Conservation (phyloP, 2,797 vertebrate species). For the Gallinago solitaria region DNA sequence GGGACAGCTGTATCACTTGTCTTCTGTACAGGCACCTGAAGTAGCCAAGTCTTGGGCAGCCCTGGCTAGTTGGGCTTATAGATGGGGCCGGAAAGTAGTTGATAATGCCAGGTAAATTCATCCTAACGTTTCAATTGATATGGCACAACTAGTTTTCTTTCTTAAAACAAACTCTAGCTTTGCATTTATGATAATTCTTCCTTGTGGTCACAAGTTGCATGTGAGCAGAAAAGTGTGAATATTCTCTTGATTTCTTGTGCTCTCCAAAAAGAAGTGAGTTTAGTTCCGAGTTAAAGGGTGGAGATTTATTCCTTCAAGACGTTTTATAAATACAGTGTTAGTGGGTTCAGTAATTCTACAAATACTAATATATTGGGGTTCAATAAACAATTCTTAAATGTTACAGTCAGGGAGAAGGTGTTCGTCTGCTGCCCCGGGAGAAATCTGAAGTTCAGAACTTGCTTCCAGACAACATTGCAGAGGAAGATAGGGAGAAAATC, state of each 20-base stretch:
- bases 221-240: not conserved
- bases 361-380: not conserved
- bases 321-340: not conserved
- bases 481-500: conserved; percentile 92
- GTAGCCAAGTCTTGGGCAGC: conserved; percentile 99
- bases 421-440: conserved; percentile 90
- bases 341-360: not conserved
- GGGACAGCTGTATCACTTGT: conserved; percentile 95
- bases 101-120: conserved; percentile 93
- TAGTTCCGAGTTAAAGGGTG: not conserved
- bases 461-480: conserved; percentile 86
- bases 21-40: conserved; percentile 93
- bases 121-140: not conserved
- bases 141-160: not conserved
- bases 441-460: conserved; percentile 92
- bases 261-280: not conserved
- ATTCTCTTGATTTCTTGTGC: not conserved
- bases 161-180: not conserved
- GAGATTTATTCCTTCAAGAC: not conserved
- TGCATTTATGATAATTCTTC: not conserved
- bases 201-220: not conserved
- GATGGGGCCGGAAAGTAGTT: conserved; percentile 98
- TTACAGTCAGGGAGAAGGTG: conserved; percentile 94
- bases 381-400: conserved; percentile 55
- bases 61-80: conserved; percentile 96